These are phyloP conservation scores for Reticulitermes speratus DNA, from an alignment of 1,140 invertebrate species.

Conservation along the genomic window DNA sequence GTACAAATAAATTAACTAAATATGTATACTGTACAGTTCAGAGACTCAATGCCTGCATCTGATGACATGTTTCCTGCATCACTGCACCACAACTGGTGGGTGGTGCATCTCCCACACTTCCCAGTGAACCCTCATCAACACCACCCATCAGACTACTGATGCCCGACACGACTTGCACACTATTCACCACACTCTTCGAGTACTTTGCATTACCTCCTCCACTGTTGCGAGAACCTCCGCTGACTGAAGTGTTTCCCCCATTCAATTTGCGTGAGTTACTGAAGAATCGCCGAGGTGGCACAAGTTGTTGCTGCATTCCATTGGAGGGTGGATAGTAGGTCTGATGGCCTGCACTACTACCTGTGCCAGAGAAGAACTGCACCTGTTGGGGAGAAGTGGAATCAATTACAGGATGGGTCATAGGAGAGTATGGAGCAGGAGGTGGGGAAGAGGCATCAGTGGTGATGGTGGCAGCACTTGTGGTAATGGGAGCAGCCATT, in stretches of 20 bases:
- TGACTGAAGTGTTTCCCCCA: neutral
- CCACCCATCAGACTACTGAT: slow-evolving; percentile 34
- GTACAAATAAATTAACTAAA: slow-evolving; percentile 15
- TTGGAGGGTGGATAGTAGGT: neutral
- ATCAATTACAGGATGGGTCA: slow-evolving; percentile 45
- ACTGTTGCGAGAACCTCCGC: neutral
- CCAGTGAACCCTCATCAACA: slow-evolving; percentile 39
- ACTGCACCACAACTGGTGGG: slow-evolving; percentile 42
- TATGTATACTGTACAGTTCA: slow-evolving; percentile 36
- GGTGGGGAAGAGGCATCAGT: slow-evolving; percentile 38
- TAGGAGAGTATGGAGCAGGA: slow-evolving; percentile 44
- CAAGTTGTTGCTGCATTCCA: neutral
- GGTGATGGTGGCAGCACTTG: neutral
- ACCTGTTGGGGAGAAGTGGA: slow-evolving; percentile 48
- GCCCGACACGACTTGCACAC: neutral
- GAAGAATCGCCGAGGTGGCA: neutral
- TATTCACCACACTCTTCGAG: neutral
- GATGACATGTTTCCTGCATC: slow-evolving; percentile 48
- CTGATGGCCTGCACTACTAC: slow-evolving; percentile 39
- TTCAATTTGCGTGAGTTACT: neutral
- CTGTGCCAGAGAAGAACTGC: slow-evolving; percentile 44
- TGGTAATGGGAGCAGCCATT: neutral
- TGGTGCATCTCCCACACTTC: slow-evolving; percentile 45
- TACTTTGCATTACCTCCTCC: neutral
- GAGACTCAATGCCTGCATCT: slow-evolving; percentile 47